These are phyloP conservation scores for Leucoptera coffeella DNA, from an alignment of 2,888 invertebrate genomes.

Conservation along the genomic window DNA sequence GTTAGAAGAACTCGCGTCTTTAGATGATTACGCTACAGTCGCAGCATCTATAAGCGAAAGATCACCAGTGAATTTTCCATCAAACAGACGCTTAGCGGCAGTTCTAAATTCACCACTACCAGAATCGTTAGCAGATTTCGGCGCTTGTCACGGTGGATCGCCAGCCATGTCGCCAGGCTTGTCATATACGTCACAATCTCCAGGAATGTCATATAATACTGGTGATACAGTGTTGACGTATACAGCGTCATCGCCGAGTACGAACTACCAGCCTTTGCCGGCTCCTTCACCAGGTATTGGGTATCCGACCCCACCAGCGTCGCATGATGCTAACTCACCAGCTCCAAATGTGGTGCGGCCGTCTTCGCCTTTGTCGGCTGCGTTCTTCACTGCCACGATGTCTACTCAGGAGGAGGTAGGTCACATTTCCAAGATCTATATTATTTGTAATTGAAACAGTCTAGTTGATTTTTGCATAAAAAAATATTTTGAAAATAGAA, in stretches of 20 bases:
- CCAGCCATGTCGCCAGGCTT: slow-evolving; percentile 44
- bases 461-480: too few relatives aligned
- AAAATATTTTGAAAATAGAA: too few relatives aligned
- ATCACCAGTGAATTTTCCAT: slow-evolving; percentile 54
- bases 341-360: slow-evolving; percentile 59
- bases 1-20: slow-evolving; percentile 54
- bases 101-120: slow-evolving; percentile 73
- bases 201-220: slow-evolving; percentile 75
- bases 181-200: slow-evolving; percentile 39
- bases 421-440: slow-evolving; percentile 2
- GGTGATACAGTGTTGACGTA: slow-evolving; percentile 37
- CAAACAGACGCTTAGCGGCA: slow-evolving; percentile 69
- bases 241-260: slow-evolving; percentile 31
- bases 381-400: slow-evolving; percentile 79
- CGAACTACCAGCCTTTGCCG: slow-evolving; percentile 23
- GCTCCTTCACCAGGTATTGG: slow-evolving; percentile 64
- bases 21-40: slow-evolving; percentile 57
- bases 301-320: slow-evolving; percentile 84
- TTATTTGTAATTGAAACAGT: too few relatives aligned
- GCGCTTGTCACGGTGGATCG: slow-evolving; percentile 64
- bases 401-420: slow-evolving; percentile 72
- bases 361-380: slow-evolving; percentile 75
- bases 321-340: slow-evolving; percentile 75
- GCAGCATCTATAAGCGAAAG: slow-evolving; percentile 53
- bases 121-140: slow-evolving; percentile 76